These are phyloP conservation scores for Rhinophrynus dorsalis DNA, from an alignment of 2,797 vertebrate species.

Conservation along the genomic window DNA sequence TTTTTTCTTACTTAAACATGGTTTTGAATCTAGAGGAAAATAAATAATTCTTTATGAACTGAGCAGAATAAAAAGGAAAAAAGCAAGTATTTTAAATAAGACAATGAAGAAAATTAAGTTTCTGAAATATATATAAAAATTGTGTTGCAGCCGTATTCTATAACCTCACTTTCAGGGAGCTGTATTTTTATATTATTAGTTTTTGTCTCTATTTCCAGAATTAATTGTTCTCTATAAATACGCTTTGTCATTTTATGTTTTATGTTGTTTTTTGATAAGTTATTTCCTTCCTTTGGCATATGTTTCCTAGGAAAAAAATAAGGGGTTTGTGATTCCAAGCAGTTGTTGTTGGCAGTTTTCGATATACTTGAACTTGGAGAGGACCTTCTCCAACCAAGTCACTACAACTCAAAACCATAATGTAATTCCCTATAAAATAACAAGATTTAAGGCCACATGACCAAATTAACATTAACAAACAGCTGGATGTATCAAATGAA, in stretches of 20 bases:
- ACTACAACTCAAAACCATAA: too few relatives aligned
- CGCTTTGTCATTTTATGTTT: not conserved
- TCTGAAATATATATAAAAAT: constrained; percentile 31
- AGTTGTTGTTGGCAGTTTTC: too few relatives aligned
- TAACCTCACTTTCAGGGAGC: not conserved
- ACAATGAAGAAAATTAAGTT: constrained; percentile 33
- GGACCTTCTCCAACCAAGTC: too few relatives aligned
- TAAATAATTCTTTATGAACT: constrained; percentile 53
- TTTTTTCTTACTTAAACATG: constrained; percentile 36
- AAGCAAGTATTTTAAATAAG: constrained; percentile 40
- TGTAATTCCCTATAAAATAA: too few relatives aligned
- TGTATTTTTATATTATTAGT: constrained; percentile 7
- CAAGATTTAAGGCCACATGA: too few relatives aligned
- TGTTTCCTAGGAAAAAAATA: constrained; percentile 8
- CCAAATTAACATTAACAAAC: too few relatives aligned
- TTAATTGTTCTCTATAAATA: constrained; percentile 21
- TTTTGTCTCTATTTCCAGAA: constrained; percentile 3
- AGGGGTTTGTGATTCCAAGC: too few relatives aligned
- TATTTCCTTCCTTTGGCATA: constrained; percentile 11
- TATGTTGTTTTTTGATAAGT: constrained; percentile 6
- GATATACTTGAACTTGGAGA: too few relatives aligned
- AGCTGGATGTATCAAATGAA: too few relatives aligned
- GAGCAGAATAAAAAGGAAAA: constrained; percentile 53
- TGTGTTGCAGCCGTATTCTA: not conserved
- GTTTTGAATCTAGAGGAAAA: constrained; percentile 59